A percentile compares a stretch with the other conserved stretches of the same genome.
Conservation (phyloP, 2,113 vertebrate genomes). For the Poecile atricapillus region DNA sequence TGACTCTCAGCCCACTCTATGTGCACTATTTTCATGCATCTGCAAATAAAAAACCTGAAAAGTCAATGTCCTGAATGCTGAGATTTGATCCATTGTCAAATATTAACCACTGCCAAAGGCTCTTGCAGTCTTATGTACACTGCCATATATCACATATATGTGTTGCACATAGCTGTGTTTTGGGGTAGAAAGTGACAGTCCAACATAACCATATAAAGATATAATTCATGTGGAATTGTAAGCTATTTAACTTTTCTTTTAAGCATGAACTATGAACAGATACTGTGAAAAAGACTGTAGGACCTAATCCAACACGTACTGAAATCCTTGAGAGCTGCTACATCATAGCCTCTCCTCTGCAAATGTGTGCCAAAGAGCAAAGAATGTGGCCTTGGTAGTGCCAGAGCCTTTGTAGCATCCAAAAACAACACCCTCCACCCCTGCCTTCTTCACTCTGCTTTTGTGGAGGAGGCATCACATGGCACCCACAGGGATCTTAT, state of each 20-base stretch:
- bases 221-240: background rate
- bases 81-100: background rate
- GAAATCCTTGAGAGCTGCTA: background rate
- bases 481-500: fast-evolving
- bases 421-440: background rate
- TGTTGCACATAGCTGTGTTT: background rate
- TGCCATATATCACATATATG: too few relatives aligned
- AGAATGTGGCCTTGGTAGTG: background rate
- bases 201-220: background rate
- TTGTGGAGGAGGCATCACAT: background rate
- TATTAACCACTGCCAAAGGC: background rate
- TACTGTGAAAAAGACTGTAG: background rate
- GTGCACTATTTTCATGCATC: background rate
- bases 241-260: background rate
- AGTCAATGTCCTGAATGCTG: background rate
- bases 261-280: background rate
- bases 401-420: background rate
- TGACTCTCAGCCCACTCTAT: background rate
- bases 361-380: background rate
- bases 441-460: fast-evolving
- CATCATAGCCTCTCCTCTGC: background rate
- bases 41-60: background rate
- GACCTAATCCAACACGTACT: background rate
- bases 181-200: background rate
- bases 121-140: background rate